Conservation (phyloP, 2,888 invertebrate genomes). For the Perdita meconis region DNA sequence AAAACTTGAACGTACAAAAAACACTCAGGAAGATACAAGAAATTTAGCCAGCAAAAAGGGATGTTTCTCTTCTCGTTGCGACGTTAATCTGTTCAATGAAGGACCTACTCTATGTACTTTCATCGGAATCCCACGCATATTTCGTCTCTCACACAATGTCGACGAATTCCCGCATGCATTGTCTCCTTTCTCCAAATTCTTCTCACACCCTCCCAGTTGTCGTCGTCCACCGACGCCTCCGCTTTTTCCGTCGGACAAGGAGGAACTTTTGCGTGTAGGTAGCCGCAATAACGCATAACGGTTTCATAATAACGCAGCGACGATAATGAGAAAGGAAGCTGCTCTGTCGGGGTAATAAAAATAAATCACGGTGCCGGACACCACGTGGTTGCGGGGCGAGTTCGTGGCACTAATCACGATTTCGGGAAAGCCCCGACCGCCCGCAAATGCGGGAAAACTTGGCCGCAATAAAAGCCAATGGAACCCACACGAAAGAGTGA, state of each 20-base stretch:
- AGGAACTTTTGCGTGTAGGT: not conserved
- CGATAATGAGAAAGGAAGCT: slow-evolving; percentile 49
- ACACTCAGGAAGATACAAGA: no score
- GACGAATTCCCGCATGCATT: no score
- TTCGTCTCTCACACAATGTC: no score
- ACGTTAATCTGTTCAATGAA: no score
- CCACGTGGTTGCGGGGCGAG: slow-evolving; percentile 61
- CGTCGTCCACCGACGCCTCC: not conserved
- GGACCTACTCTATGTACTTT: no score
- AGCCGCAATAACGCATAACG: slow-evolving; percentile 21
- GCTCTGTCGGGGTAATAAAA: slow-evolving; percentile 57
- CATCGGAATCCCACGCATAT: no score
- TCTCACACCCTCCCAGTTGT: not conserved
- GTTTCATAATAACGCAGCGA: slow-evolving; percentile 32
- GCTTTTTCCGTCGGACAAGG: not conserved
- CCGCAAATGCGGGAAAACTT: slow-evolving; percentile 61
- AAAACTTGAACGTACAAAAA: no score
- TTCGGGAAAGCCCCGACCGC: slow-evolving; percentile 60
- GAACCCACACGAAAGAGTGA: not conserved
- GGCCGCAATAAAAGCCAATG: slow-evolving; percentile 59
- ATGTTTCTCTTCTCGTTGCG: no score
- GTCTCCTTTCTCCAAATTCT: not conserved
- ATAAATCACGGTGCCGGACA: slow-evolving; percentile 55
- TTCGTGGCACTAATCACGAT: slow-evolving; percentile 64
- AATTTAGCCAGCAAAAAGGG: no score